Percentiles rank a stretch among this genome's conserved stretches.
These are phyloP conservation scores for Hyles lineata DNA, from an alignment of 2,888 invertebrate species.

Conservation along the genomic window DNA sequence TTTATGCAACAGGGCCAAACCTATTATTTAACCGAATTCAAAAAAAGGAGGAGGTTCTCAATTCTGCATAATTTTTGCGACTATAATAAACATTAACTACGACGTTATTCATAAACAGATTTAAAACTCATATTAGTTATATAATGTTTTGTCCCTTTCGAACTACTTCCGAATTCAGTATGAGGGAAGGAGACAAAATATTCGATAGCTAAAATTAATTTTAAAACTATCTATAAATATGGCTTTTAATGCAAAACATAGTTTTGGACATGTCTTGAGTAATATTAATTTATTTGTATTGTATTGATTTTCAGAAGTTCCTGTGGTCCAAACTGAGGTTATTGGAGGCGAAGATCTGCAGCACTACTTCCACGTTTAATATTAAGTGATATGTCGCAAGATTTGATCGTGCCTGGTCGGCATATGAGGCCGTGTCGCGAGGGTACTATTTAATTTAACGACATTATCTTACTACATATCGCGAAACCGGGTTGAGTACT, in stretches of 20 bases:
- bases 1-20: no score
- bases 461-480: not conserved
- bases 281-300: not conserved
- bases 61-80: no score
- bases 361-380: slow-evolving; percentile 65
- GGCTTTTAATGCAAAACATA: not conserved
- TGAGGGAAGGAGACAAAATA: no score
- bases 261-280: not conserved
- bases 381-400: slow-evolving; percentile 31
- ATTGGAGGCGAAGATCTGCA: slow-evolving; percentile 72
- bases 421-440: not conserved
- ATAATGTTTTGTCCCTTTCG: no score
- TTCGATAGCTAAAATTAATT: no score
- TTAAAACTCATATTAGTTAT: no score
- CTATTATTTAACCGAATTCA: no score
- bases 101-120: no score
- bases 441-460: not conserved
- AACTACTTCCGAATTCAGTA: no score
- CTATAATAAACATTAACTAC: no score
- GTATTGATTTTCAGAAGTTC: slow-evolving; percentile 66
- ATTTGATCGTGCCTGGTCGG: not conserved
- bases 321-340: slow-evolving; percentile 58
- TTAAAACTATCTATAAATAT: no score
- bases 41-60: no score
- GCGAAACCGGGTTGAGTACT: not conserved